phyloP scores from a whole-genome alignment of 2,888 invertebrate genomes.

The Stenchaetothrips biformis region DNA sequence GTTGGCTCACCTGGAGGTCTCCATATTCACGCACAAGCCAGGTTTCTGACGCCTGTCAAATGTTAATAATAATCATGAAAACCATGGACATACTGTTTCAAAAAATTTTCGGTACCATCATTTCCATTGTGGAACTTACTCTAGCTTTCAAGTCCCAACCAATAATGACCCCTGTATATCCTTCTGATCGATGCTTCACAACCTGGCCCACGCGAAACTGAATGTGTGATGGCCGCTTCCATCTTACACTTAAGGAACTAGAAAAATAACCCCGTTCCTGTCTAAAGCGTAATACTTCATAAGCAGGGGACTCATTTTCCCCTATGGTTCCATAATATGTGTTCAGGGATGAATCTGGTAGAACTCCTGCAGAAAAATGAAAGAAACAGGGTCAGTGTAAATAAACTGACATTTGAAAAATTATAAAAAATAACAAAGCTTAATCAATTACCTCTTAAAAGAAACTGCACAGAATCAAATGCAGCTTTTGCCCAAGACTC shows the following conservation, averaged over 20 bases:
- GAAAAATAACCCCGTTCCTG: background rate
- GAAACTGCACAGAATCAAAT: background rate
- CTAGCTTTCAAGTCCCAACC: slow-evolving; percentile 29
- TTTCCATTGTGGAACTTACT: slow-evolving; percentile 9
- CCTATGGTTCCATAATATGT: slow-evolving; percentile 1
- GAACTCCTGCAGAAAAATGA: background rate
- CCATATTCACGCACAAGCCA: slow-evolving; percentile 2
- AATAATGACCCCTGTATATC: slow-evolving; percentile 32
- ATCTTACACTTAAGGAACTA: background rate
- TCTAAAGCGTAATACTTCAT: slow-evolving; percentile 15
- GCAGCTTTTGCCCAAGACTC: slow-evolving; percentile 13
- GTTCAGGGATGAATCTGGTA: background rate
- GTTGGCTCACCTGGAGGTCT: background rate
- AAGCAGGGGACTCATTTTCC: slow-evolving; percentile 15
- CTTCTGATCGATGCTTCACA: slow-evolving; percentile 29
- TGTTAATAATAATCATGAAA: background rate
- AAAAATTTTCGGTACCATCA: background rate
- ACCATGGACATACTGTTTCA: background rate
- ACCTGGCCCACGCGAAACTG: slow-evolving; percentile 32
- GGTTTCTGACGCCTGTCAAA: background rate
- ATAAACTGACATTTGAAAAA: background rate
- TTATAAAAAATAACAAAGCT: background rate
- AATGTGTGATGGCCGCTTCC: slow-evolving; percentile 23
- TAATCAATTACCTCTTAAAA: background rate
- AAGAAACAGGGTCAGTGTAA: background rate